Evolutionary conservation across 2,888 invertebrate genomes (phyloP).

Genomic region (Pyrrhia umbra): DNA sequence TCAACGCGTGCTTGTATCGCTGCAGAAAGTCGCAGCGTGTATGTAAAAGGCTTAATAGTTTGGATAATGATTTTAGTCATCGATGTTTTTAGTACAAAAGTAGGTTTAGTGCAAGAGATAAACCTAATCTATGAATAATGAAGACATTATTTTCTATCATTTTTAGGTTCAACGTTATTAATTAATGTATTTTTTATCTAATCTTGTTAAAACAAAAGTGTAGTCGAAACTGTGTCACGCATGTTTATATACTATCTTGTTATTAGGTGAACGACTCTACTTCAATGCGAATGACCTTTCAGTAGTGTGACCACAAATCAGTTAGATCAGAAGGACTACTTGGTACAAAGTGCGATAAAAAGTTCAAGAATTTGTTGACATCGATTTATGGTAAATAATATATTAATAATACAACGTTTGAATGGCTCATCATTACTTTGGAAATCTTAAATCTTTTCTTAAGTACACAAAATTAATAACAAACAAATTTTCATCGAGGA

Average conservation of each 20-base stretch:
- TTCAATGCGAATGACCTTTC: slow-evolving; percentile 55
- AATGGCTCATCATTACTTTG: too few relatives aligned
- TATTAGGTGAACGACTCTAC: slow-evolving; percentile 56
- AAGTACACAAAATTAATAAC: too few relatives aligned
- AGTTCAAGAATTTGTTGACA: not conserved
- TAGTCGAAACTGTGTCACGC: slow-evolving; percentile 50
- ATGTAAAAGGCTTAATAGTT: too few relatives aligned
- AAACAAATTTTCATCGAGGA: too few relatives aligned
- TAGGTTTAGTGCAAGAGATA: too few relatives aligned
- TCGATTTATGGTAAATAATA: not conserved
- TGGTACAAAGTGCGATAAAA: not conserved
- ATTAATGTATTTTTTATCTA: slow-evolving; percentile 44
- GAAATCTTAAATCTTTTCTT: too few relatives aligned
- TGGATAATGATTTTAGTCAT: too few relatives aligned
- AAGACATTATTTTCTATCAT: not conserved
- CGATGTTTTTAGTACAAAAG: too few relatives aligned
- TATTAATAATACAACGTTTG: too few relatives aligned
- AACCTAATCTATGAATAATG: not conserved
- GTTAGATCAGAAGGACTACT: slow-evolving; percentile 28
- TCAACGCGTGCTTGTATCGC: too few relatives aligned
- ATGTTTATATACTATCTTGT: slow-evolving; percentile 42
- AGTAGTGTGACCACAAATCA: not conserved
- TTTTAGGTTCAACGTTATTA: slow-evolving; percentile 19
- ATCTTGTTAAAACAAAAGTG: slow-evolving; percentile 35
- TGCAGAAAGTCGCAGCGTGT: too few relatives aligned